Conservation (phyloP, 2,888 invertebrate genomes). For the Microctonus aethiopoides region DNA sequence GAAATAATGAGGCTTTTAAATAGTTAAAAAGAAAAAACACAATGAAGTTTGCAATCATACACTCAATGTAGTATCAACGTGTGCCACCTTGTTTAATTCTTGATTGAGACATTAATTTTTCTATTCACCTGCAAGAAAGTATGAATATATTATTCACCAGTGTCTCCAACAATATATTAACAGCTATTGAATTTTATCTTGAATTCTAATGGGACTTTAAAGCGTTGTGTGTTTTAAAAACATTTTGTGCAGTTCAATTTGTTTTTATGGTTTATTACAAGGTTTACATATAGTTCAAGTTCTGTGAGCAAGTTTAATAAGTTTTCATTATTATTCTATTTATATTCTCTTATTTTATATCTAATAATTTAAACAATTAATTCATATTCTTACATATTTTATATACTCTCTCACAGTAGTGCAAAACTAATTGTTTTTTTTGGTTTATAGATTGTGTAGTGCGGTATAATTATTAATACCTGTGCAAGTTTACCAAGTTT, state of each 20-base stretch:
- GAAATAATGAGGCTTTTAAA: slow-evolving; percentile 2
- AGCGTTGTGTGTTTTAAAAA: slow-evolving; percentile 29
- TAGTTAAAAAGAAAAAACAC: background rate
- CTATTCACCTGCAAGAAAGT: slow-evolving; percentile 10
- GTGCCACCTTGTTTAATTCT: background rate
- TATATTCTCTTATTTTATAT: slow-evolving; percentile 14
- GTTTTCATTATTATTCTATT: slow-evolving; percentile 20
- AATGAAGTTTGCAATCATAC: slow-evolving; percentile 21
- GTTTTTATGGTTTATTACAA: slow-evolving; percentile 24
- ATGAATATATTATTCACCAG: background rate
- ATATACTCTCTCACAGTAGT: slow-evolving; percentile 21
- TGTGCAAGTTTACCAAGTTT: slow-evolving; percentile 39
- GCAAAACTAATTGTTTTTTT: slow-evolving; percentile 3
- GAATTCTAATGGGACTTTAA: slow-evolving; percentile 3
- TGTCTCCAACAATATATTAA: slow-evolving; percentile 8
- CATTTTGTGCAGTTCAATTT: slow-evolving; percentile 28
- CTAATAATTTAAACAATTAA: too few relatives aligned
- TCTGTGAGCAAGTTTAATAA: slow-evolving; percentile 39
- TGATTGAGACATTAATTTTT: slow-evolving; percentile 8
- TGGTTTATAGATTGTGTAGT: slow-evolving; percentile 39
- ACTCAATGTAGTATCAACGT: slow-evolving; percentile 7
- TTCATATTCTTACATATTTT: slow-evolving; percentile 2
- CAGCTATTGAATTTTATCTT: slow-evolving; percentile 3
- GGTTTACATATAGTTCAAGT: slow-evolving; percentile 33
- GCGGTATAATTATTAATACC: slow-evolving; percentile 38